Evolutionary conservation across 1,140 invertebrate species (phyloP).

Genomic region (Acromyrmex heyeri): DNA sequence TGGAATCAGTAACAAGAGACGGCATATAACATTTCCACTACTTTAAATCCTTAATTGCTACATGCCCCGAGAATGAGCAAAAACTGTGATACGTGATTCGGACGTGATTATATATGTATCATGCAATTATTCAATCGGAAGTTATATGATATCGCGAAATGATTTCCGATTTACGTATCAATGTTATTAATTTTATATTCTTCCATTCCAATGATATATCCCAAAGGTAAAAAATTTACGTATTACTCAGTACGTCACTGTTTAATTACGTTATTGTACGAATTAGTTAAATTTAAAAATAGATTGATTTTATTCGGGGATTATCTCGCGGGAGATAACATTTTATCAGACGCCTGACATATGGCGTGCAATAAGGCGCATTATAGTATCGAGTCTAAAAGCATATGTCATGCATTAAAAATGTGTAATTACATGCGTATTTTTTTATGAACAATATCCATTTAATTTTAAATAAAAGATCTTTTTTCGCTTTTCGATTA

Average conservation of each 20-base stretch:
- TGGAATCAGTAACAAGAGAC: not conserved
- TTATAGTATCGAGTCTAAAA: conserved; percentile 39
- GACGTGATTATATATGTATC: conserved; percentile 1
- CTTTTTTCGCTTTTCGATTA: not conserved
- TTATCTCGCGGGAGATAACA: conserved; percentile 70
- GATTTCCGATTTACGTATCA: conserved; percentile 17
- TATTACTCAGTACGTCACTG: conserved; percentile 41
- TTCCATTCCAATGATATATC: not conserved
- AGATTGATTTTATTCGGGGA: conserved; percentile 77
- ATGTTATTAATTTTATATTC: conserved; percentile 24
- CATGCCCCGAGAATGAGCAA: not conserved
- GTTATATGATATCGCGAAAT: conserved; percentile 28
- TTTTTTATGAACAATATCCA: not conserved
- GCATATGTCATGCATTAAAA: not conserved
- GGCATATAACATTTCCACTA: not conserved
- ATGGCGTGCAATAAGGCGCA: conserved; percentile 27
- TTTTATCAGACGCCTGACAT: conserved; percentile 44
- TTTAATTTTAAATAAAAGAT: not conserved
- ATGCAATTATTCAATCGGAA: not conserved
- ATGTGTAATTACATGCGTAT: not conserved
- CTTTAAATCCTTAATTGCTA: conserved; percentile 9
- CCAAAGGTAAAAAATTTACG: not conserved
- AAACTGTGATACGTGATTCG: conserved; percentile 25
- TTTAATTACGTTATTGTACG: conserved; percentile 64
- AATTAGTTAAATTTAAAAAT: conserved; percentile 77